These are phyloP conservation scores for Temnothorax rugatulus DNA, from an alignment of 2,888 invertebrate species.

Conservation along the genomic window DNA sequence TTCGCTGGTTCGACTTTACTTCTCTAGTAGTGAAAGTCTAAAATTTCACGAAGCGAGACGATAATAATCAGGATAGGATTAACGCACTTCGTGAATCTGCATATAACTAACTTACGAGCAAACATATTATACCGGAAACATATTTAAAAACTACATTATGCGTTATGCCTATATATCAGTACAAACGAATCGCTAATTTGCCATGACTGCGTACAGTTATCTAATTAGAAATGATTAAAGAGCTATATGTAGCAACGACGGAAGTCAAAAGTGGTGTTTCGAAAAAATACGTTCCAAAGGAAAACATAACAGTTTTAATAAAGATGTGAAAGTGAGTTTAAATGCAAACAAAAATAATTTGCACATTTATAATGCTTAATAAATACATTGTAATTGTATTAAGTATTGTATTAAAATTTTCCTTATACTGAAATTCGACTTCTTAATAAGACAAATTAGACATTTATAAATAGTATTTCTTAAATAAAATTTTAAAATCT, in stretches of 20 bases:
- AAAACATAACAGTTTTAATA: background rate
- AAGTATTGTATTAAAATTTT: background rate
- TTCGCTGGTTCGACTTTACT: constrained; percentile 37
- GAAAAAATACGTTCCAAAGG: background rate
- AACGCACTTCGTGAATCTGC: background rate
- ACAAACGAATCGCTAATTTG: constrained; percentile 24
- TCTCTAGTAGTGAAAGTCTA: constrained; percentile 59
- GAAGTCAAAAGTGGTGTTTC: background rate
- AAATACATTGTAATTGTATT: background rate
- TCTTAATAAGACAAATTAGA: background rate
- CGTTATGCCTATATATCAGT: background rate
- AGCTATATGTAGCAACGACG: background rate
- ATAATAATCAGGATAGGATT: constrained; percentile 10
- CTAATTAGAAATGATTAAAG: constrained; percentile 26
- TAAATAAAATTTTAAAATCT: background rate
- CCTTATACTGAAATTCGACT: background rate
- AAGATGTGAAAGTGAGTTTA: background rate
- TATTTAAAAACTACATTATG: constrained; percentile 3
- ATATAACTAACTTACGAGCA: constrained; percentile 2
- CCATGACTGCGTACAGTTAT: background rate
- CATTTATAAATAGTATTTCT: background rate
- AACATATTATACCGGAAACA: constrained; percentile 1
- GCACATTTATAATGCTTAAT: background rate
- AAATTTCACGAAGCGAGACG: constrained; percentile 38
- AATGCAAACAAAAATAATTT: background rate